phyloP scores from a whole-genome alignment of 2,797 vertebrate species.

The Nothura maculosa region DNA sequence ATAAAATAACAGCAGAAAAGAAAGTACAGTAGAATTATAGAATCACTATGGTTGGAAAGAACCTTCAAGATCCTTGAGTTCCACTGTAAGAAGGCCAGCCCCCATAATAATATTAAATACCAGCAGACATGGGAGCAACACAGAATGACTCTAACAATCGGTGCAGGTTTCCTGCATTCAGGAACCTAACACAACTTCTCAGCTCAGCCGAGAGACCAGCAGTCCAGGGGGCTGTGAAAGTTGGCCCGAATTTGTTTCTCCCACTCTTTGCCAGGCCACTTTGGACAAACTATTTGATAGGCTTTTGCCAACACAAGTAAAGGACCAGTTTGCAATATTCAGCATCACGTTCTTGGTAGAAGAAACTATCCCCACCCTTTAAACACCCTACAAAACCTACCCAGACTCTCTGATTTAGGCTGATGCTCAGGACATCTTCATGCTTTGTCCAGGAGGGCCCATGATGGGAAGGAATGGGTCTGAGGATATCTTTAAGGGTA shows the following conservation, averaged over 20 bases:
- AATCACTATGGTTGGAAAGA: too few species aligned
- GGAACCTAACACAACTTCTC: neutral
- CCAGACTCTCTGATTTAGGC: neutral
- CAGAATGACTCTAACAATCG: neutral
- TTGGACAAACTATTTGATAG: neutral
- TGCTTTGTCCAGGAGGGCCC: neutral
- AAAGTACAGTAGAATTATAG: neutral
- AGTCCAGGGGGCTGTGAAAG: neutral
- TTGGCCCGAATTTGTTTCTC: neutral
- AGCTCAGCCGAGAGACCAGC: neutral
- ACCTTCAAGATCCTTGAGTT: too few species aligned
- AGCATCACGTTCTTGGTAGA: neutral
- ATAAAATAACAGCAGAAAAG: neutral
- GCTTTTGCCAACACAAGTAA: neutral
- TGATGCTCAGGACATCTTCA: fast-evolving
- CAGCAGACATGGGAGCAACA: neutral
- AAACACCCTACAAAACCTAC: neutral
- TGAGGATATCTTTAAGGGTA: neutral
- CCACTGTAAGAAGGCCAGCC: neutral
- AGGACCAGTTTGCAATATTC: neutral
- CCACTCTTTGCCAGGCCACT: neutral
- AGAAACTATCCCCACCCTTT: neutral
- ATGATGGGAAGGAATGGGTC: neutral
- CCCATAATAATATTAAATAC: neutral
- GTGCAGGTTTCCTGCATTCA: neutral